phyloP scores from a whole-genome alignment of 2,888 invertebrate genomes.

The Drosophila greeni region DNA sequence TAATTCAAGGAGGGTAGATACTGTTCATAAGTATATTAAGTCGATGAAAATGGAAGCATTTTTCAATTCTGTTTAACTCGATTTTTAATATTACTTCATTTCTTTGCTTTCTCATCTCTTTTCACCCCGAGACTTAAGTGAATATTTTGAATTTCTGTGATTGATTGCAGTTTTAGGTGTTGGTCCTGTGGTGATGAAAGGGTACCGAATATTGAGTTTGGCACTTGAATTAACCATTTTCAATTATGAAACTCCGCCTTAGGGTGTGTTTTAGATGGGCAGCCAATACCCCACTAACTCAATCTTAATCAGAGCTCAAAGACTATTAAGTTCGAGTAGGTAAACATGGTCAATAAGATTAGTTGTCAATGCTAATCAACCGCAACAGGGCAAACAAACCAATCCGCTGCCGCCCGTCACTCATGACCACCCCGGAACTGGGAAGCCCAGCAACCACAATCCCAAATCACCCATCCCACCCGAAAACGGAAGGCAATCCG shows the following conservation, averaged over 20 bases:
- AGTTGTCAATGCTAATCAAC: slow-evolving; percentile 33
- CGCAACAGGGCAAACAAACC: slow-evolving; percentile 12
- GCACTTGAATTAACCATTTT: slow-evolving; percentile 17
- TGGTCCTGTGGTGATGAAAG: not conserved
- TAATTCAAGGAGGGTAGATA: too few relatives aligned
- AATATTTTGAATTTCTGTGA: slow-evolving; percentile 56
- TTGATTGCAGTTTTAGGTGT: slow-evolving; percentile 44
- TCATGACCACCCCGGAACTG: not conserved
- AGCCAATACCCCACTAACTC: slow-evolving; percentile 8
- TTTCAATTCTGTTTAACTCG: not conserved
- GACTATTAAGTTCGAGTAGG: slow-evolving; percentile 42
- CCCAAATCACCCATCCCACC: slow-evolving; percentile 1
- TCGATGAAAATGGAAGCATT: not conserved
- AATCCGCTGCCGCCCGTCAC: slow-evolving; percentile 3
- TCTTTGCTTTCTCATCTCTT: slow-evolving; percentile 6
- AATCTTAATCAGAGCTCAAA: slow-evolving; percentile 30
- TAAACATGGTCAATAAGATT: slow-evolving; percentile 47
- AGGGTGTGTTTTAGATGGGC: slow-evolving; percentile 2
- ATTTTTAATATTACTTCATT: slow-evolving; percentile 10
- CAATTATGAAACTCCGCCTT: not conserved
- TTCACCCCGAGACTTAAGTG: slow-evolving; percentile 12
- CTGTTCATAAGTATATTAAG: not conserved
- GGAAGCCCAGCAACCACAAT: not conserved
- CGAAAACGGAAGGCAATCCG: slow-evolving; percentile 27
- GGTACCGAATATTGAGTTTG: slow-evolving; percentile 3